These are phyloP conservation scores for Botia almorhae DNA, from an alignment of 2,797 vertebrate species.

Conservation along the genomic window DNA sequence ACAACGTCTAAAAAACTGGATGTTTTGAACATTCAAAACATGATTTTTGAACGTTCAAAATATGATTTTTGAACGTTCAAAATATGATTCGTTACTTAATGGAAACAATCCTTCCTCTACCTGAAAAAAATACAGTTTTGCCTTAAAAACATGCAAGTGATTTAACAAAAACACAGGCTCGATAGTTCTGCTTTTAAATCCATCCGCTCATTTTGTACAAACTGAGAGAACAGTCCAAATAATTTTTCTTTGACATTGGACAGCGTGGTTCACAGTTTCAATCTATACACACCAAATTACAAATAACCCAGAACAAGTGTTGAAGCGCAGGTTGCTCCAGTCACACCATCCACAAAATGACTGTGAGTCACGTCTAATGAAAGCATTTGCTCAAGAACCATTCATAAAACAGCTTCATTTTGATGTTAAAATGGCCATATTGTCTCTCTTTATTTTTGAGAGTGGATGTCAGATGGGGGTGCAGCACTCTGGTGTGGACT, in stretches of 20 bases:
- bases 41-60: too few species aligned
- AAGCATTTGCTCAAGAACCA: not conserved
- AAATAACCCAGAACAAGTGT: not conserved
- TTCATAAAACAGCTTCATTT: slow-evolving; percentile 8
- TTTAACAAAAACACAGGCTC: too few species aligned
- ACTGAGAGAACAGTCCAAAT: not conserved
- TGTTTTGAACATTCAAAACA: too few species aligned
- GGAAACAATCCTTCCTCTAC: too few species aligned
- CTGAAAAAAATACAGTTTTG: too few species aligned
- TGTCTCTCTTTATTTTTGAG: not conserved
- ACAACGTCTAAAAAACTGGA: too few species aligned
- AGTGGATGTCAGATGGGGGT: not conserved
- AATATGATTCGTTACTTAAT: too few species aligned
- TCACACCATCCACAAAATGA: not conserved
- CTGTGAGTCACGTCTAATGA: not conserved
- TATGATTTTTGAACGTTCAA: too few species aligned
- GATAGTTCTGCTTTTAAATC: too few species aligned
- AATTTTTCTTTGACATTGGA: not conserved
- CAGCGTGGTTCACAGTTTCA: not conserved
- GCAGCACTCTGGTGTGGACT: not conserved
- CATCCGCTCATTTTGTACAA: not conserved
- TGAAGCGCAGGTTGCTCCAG: not conserved
- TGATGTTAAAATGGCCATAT: not conserved
- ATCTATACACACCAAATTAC: not conserved
- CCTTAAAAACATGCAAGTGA: too few species aligned